These are phyloP conservation scores for Vidua chalybeata DNA, from an alignment of 2,113 vertebrate species.

Conservation along the genomic window DNA sequence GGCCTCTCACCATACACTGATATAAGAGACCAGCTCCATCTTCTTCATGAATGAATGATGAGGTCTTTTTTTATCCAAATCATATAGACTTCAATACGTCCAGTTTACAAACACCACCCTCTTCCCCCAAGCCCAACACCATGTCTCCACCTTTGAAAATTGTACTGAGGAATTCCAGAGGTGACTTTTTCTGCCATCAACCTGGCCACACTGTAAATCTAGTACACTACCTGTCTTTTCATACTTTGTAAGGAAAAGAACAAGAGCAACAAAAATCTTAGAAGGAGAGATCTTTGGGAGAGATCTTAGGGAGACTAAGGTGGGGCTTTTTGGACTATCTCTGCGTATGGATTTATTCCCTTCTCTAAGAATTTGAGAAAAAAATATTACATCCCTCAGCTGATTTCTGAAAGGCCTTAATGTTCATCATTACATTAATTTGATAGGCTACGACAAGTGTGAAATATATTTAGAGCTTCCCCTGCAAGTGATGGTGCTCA, in stretches of 20 bases:
- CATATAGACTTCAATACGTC: rapidly evolving
- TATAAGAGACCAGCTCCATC: background rate
- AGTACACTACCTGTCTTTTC: background rate
- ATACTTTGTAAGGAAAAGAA: background rate
- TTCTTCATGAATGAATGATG: background rate
- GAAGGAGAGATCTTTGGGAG: background rate
- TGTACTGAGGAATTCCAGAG: background rate
- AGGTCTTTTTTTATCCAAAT: background rate
- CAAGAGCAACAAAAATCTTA: background rate
- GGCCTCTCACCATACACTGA: background rate
- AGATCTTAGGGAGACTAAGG: background rate
- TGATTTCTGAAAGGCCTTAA: slow-evolving; percentile 3
- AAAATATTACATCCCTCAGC: background rate
- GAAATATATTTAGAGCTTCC: slow-evolving; percentile 16
- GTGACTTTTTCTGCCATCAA: background rate
- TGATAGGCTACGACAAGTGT: background rate
- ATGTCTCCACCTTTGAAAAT: background rate
- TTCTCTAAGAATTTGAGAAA: background rate
- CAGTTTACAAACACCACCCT: background rate
- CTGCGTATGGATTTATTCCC: background rate
- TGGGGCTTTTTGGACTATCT: background rate
- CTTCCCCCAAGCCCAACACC: background rate
- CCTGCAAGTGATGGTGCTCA: background rate
- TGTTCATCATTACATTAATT: slow-evolving; percentile 28
- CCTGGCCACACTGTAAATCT: background rate